Percentiles rank a stretch among this genome's conserved stretches.
Evolutionary conservation across 1,140 invertebrate genomes (phyloP).

Genomic region (Hylaeus anthracinus): DNA sequence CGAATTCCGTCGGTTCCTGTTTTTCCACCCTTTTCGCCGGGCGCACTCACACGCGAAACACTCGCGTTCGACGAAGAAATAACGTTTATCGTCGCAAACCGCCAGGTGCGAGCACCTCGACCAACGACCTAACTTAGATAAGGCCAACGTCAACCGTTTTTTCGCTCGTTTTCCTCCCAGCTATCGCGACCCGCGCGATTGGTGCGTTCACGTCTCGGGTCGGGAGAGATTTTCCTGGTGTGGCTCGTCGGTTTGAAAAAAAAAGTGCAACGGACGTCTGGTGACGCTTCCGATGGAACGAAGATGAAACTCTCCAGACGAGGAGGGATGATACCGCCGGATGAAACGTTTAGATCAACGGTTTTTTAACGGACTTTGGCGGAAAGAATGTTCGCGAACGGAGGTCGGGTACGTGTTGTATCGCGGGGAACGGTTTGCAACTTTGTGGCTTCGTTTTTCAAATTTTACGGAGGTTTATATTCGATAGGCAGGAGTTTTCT

Average conservation of each 20-base stretch:
- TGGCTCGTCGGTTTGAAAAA: slow-evolving; percentile 1
- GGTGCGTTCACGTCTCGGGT: not conserved
- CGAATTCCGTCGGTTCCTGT: slow-evolving; percentile 64
- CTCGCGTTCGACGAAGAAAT: not conserved
- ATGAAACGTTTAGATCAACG: slow-evolving; percentile 33
- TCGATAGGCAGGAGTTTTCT: too few species aligned
- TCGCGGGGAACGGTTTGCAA: too few species aligned
- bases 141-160: slow-evolving; percentile 19
- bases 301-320: not conserved
- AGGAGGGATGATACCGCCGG: not conserved
- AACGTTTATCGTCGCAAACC: slow-evolving; percentile 11
- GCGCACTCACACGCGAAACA: not conserved
- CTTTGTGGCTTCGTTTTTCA: too few species aligned
- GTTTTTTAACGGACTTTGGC: slow-evolving; percentile 44
- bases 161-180: not conserved
- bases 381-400: not conserved
- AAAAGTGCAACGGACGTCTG: slow-evolving; percentile 28
- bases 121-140: slow-evolving; percentile 31
- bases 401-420: too few species aligned
- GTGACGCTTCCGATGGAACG: slow-evolving; percentile 23
- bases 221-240: not conserved
- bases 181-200: slow-evolving; percentile 5
- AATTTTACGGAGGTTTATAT: too few species aligned
- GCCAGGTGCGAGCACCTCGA: slow-evolving; percentile 33
- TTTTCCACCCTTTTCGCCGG: slow-evolving; percentile 62